Evolutionary conservation across 1,140 invertebrate species (phyloP), one percentile per base, ranked within the genome.

Genomic region (Papilio helenus): DNA sequence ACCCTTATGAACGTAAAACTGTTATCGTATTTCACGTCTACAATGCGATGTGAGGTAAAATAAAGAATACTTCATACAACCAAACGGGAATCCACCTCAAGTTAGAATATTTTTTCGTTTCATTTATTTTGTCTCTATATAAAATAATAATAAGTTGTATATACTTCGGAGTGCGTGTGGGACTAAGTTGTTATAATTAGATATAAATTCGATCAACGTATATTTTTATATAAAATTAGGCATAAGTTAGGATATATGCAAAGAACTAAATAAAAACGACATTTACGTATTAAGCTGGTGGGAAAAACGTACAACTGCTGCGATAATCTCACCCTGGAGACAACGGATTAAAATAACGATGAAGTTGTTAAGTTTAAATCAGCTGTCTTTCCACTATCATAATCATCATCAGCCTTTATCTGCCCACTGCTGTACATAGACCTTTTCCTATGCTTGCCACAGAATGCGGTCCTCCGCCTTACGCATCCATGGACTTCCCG

Each of bases 51-150:
- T 51, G 18, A n/a, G 74, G 74, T 58, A 2, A 14, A 55, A 14
- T 42, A 46, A 76, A 26, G 84, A 88, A 87, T 88, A 89, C 88
- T 89, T 87, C 82, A 82, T 89, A 89, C 88, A 91, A 91, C 89
- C 89, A 83, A 85, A 81, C 80, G 79, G 61, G 84, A 90, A 91
- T 87, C 89, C 89, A 91, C 89, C 89, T 91, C 89, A 91, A 83
- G 14, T 90, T 68, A 68, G 26, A 68, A 68, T 68, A 68, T 68
- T 20, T 29, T 61, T 29, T 61, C 29, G 16, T 8, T 20, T 68
- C 34, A 39, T 68, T 68, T 26, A 68, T 29, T 29, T 68, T 65
- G 14, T 29, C 58, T 26, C 2, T 49, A n/a, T 55, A 8, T 55
- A 55, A 71, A 18, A 20, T 61, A 61, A 7, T 16, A 12, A 39